Conservation (phyloP, 2,113 vertebrate genomes). For the Carlito syrichta region DNA sequence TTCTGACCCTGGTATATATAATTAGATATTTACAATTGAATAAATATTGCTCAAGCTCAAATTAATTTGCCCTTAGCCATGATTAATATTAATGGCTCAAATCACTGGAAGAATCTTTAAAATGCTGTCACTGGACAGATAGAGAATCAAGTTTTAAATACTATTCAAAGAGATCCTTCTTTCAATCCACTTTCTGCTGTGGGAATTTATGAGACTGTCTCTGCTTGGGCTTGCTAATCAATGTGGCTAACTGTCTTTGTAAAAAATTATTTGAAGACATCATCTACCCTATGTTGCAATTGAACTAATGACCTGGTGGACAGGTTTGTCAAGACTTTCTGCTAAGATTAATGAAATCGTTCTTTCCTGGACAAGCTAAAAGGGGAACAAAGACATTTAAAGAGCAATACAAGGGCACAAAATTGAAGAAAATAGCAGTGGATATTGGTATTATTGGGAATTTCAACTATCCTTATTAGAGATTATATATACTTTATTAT, state of each 20-base stretch:
- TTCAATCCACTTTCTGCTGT: neutral
- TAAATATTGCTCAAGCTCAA: neutral
- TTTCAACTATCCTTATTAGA: neutral
- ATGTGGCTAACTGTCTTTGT: neutral
- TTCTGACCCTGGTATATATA: no score
- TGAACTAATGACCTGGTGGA: conserved; percentile 38
- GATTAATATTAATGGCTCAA: neutral
- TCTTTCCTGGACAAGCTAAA: conserved; percentile 2
- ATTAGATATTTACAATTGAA: neutral
- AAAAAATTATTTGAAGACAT: conserved; percentile 1
- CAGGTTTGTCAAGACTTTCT: conserved; percentile 45
- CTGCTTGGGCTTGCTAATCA: neutral
- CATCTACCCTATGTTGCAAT: conserved; percentile 38
- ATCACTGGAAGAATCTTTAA: neutral
- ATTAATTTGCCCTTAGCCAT: neutral
- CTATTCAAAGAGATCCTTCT: neutral
- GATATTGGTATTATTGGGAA: neutral
- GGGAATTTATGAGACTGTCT: neutral
- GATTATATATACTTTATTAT: neutral
- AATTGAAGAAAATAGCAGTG: neutral
- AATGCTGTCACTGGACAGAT: neutral
- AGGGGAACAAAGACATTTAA: neutral
- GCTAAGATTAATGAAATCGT: conserved; percentile 48
- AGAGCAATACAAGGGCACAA: neutral
- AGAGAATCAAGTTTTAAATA: neutral